phyloP scores from a whole-genome alignment of 2,888 invertebrate species.

The Zygogramma bicolorata region DNA sequence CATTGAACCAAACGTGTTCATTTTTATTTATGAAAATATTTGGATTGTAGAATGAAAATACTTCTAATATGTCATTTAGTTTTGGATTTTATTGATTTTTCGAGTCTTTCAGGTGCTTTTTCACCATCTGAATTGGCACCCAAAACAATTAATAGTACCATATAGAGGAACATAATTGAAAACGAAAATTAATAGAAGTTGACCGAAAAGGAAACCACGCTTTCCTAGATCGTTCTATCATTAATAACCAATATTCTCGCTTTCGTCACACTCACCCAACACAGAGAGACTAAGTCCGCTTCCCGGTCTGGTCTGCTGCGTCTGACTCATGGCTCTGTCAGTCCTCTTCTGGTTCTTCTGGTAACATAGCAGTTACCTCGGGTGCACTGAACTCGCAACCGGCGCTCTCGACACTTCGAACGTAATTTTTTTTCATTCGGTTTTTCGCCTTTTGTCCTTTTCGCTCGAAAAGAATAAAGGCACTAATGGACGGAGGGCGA shows the following conservation, averaged over 20 bases:
- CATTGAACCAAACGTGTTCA: too few species aligned
- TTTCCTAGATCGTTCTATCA: background rate
- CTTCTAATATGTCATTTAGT: too few species aligned
- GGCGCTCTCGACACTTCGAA: background rate
- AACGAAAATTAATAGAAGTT: background rate
- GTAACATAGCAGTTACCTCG: conserved; percentile 25
- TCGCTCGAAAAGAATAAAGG: conserved; percentile 19
- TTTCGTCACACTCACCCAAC: conserved; percentile 64
- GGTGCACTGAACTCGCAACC: conserved; percentile 32
- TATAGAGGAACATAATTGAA: background rate
- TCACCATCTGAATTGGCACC: too few species aligned
- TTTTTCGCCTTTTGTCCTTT: conserved; percentile 20
- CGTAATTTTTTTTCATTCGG: conserved; percentile 9
- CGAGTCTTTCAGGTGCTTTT: too few species aligned
- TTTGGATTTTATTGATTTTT: too few species aligned
- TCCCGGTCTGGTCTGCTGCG: conserved; percentile 62
- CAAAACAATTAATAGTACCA: background rate
- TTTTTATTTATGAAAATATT: too few species aligned
- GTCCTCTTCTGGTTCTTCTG: conserved; percentile 10
- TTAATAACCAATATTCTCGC: background rate
- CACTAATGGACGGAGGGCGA: conserved; percentile 7
- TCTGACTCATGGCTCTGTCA: conserved; percentile 51
- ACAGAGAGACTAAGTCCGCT: conserved; percentile 67
- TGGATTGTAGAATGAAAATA: too few species aligned
- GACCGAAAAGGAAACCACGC: background rate